These are phyloP conservation scores for Chlorodrepanis virens DNA, from an alignment of 2,113 vertebrate species.

Conservation along the genomic window DNA sequence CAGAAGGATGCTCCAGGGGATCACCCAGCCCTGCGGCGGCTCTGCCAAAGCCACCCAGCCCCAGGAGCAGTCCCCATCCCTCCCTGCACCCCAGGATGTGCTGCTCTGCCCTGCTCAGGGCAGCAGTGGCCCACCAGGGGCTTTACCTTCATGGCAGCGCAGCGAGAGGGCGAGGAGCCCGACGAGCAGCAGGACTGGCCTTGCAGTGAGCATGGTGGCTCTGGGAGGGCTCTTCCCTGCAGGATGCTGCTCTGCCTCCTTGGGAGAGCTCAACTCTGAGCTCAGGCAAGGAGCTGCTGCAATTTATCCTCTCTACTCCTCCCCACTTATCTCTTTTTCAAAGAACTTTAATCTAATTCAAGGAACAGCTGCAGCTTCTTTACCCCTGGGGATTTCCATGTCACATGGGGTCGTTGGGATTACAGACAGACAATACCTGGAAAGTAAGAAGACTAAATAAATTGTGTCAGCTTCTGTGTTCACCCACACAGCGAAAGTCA, in stretches of 20 bases:
- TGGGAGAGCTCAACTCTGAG: accelerated
- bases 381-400: background rate
- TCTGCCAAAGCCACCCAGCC: background rate
- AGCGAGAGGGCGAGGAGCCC: background rate
- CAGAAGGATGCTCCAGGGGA: background rate
- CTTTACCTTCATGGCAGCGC: accelerated
- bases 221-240: background rate
- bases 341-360: background rate
- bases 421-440: background rate
- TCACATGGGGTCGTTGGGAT: background rate
- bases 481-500: background rate
- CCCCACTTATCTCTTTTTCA: background rate
- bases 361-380: background rate
- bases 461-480: background rate
- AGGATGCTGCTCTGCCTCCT: background rate
- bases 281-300: background rate
- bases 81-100: background rate
- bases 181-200: background rate
- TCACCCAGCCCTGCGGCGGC: background rate
- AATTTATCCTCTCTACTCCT: background rate
- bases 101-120: background rate
- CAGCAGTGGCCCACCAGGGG: accelerated
- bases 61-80: background rate
- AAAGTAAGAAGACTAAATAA: background rate
- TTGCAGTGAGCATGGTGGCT: background rate